Evolutionary conservation across 2,888 invertebrate genomes (phyloP), one percentile per base, ranked within the genome.

Genomic region (Timema podura): DNA sequence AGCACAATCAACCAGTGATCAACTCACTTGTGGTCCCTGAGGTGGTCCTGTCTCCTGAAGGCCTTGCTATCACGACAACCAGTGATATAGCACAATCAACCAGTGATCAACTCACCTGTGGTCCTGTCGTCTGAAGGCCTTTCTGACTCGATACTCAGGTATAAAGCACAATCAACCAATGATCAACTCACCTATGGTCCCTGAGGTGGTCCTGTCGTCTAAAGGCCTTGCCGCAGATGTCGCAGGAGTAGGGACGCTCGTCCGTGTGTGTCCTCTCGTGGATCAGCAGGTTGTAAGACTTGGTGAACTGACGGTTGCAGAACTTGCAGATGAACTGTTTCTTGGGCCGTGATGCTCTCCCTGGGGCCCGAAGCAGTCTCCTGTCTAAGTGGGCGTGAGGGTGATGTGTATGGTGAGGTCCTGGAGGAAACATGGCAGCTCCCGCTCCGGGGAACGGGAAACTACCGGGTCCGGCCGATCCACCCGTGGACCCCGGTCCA

Each of bases 291-390:
- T 98, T 98, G 83, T 96, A 98, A 30, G 95, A 95, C 83, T 98
- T 98, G 72, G 98, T 98, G 82, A 98, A 98, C 80, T 97, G 96
- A 13, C 98, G 88, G 81, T 95, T 93, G 81, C 98, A 98, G 83
- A 94, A 98, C 84, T 96, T 95, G 84, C 98, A 98, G 79, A 98
- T 98, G 82, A 97, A 98, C 82, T 98, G 96, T 81, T 98, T 98
- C 82, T 97, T 97, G 30, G 96, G 81, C 85, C 82, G 82, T 85
- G 83, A 82, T 75, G 83, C 81, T 77, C 83, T 79, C 78, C 82
- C 81, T 77, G 82, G 82, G 77, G 74, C 81, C 79, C 81, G 80
- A 80, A 80, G 80, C 72, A 92, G 83, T 71, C 93, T 84, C 69
- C 93, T 83, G 77, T 93, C 93, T 74, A 93, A 82, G 76, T 92